Evolutionary conservation across 2,888 invertebrate species (phyloP), one percentile per base, ranked within the genome.

Genomic region (Eremobia ochroleuca): DNA sequence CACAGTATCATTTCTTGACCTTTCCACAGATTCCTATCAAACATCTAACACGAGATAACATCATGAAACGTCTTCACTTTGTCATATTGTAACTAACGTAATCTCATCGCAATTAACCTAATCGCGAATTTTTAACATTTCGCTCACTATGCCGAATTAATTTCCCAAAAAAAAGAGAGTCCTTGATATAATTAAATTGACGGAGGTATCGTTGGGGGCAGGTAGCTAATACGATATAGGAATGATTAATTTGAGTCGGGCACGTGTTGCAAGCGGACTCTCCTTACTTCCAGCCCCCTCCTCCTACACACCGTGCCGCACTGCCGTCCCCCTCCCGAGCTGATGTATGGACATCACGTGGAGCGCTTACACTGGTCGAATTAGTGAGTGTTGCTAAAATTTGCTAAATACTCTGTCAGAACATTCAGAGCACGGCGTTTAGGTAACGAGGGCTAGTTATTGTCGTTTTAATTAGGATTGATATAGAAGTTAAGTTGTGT

Each of bases 201-300:
- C 79, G 79, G 76, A 79, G 87, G 81, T 87, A 88, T 88, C 87
- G 76, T 73, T 40, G 73, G n/a, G 68, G 76, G 61, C 85, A 87
- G 87, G 85, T 86, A 80, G 83, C 80, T 88, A 89, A 89, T 89
- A 88, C 89, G 89, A 88, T 88, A 81, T 82, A 70, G 76, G 87
- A 88, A 85, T 89, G 90, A 90, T 87, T 88, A 86, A 90, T 89
- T 88, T 82, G 76, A 73, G 83, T 74, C 73, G 73, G 66, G 86
- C 85, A 81, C 81, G 88, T 88, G 87, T 81, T 77, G 77, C 88
- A 79, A 76, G 77, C 76, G 73, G 74, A 75, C 59, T 66, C 69
- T 64, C 74, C 46, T 46, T 66, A 40, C 69, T 58, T 15, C 61
- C 40, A 34, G 58, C 31, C 77, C 4, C 52, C 31, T 15, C 28